Evolutionary conservation across 2,113 vertebrate genomes (phyloP), one percentile per base, ranked within the genome.

Genomic region (Anoplopoma fimbria): DNA sequence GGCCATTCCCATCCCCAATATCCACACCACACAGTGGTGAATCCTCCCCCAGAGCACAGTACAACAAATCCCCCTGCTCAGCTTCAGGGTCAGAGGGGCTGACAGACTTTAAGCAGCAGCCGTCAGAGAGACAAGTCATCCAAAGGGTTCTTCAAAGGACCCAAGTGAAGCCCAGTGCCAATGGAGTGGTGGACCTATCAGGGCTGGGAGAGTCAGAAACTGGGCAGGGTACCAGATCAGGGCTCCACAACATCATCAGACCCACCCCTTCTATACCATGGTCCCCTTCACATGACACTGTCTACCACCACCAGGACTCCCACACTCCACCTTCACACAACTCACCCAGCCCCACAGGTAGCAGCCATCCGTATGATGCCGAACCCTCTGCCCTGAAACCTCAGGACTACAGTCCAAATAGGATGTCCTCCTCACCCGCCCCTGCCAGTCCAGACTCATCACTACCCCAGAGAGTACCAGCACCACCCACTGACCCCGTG

Each of bases 61-160:
- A 94, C 69, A 96, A 95, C 87, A 94, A 95, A 68, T 85, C 88
- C 8, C 83, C 92, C 60, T 82, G 85, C 84, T 82, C 90, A 34
- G 63, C 73, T 40, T 71, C 74, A 9, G 96, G 95, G 42, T 95
- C 94, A 64, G 97, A 97, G 0, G 95, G 93, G 70, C 93, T 96
- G 88, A 95, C 96, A 94, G 97, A 98, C 94, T 96, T 96, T 93
- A 97, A 97, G 77, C 96, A 95, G 67, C 96, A 95, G 81, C 96
- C 95, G 88, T 94, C 95, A 57, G 93, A 94, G 86, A 95, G 97
- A 90, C 96, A 99, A 84, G 97, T 99, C 90, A 98, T 98, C 92
- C 98, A 98, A 88, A 96, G 97, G 94, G 97, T 97, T 90, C 92
- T 97, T 68, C 96, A 89, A n/a, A 89, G 96, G 1, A 81, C 95